A percentile compares a stretch with the other conserved stretches of the same genome.
Conservation (phyloP, 2,797 vertebrate species). For the Pristis pectinata region DNA sequence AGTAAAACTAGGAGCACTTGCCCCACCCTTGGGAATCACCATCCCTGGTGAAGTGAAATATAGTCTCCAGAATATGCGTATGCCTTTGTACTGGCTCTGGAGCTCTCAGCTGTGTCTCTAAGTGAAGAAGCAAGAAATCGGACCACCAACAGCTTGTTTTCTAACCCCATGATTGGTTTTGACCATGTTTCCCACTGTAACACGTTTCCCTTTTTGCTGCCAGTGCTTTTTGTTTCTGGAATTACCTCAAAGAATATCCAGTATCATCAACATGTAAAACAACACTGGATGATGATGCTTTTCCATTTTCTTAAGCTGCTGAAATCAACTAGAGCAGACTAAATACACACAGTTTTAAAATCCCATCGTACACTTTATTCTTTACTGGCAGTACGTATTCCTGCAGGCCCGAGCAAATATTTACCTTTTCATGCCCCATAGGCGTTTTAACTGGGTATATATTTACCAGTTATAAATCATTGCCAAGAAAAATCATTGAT, state of each 20-base stretch:
- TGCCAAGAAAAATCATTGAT: background rate
- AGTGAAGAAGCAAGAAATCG: too few species aligned
- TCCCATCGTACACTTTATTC: background rate
- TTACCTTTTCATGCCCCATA: background rate
- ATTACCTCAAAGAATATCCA: background rate
- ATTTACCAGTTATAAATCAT: background rate
- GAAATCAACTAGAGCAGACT: background rate
- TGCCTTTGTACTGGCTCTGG: too few species aligned
- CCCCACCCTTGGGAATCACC: too few species aligned
- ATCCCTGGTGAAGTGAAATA: too few species aligned
- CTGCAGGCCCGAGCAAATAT: background rate
- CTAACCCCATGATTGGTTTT: background rate
- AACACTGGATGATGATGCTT: background rate
- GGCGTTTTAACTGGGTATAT: background rate
- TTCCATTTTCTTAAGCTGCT: background rate
- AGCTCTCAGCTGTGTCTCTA: too few species aligned
- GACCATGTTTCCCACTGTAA: background rate
- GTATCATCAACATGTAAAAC: background rate
- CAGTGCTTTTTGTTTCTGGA: conserved; percentile 6
- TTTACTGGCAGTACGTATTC: background rate
- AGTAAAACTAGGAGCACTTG: too few species aligned
- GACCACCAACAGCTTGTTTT: background rate
- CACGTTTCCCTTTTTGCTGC: background rate
- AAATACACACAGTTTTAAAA: background rate
- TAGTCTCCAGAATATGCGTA: too few species aligned